Evolutionary conservation across 1,140 invertebrate species (phyloP), one percentile per base, ranked within the genome.

Genomic region (Aphelinus atriplicis): DNA sequence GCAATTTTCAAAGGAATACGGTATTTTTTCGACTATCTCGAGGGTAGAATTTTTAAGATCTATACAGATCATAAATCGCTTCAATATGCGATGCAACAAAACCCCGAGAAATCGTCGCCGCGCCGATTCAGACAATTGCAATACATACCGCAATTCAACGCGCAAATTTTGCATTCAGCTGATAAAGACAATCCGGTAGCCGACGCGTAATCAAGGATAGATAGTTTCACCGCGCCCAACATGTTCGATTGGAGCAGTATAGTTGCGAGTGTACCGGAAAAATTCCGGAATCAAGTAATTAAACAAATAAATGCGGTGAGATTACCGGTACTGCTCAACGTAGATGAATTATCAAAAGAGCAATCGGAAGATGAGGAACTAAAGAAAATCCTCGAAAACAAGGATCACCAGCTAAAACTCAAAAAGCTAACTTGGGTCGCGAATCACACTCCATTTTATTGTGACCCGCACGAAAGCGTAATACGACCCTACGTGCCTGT

Each of bases 131-230:
- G 58, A 9, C 58, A 60, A n/a, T n/a, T 60, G 3, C 3, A 4
- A 43, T 60, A 60, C n/a, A 53, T 60, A 4, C n/a, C 58, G 58
- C 70, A 72, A 53, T 72, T 63, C 43, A 64, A 58, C 1, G 63
- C 70, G 4, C 26, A 3, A 1, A 50, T 72, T 3, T 3, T 51
- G 3, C 61, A 72, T 53, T 9, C 63, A 10, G 3, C 61, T 2
- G 70, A 60, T 4, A 3, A 45, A 9, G 60, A 72, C 10, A 72
- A 72, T 53, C 4, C 45, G 3, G 57, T 72, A 3, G 63, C 72
- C 3, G 63, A 73, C 48, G 56, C 72, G 4, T 42, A 67, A 1
- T 73, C 72, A 50, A 5, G 70, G 2, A 55, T 72, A 26, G 26
- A 26, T 26, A 26, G 26, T 26, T 26, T 26, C 26, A 26, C 26